Conservation (phyloP, 1,140 invertebrate species). For the Sycobia sp. region DNA sequence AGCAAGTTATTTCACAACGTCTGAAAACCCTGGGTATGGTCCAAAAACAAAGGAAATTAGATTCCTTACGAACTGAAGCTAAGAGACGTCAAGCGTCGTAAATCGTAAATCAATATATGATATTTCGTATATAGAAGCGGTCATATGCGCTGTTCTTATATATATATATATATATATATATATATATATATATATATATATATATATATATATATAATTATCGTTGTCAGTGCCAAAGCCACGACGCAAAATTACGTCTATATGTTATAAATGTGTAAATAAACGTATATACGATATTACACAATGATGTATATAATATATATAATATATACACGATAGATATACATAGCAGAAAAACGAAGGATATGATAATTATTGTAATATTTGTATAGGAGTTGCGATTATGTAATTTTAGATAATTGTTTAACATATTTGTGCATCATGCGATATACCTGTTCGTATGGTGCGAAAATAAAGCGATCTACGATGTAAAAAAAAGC, state of each 20-base stretch:
- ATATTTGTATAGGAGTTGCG: slow-evolving; percentile 55
- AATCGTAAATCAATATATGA: no score
- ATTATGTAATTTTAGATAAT: slow-evolving; percentile 51
- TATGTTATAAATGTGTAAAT: slow-evolving; percentile 52
- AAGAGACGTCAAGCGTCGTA: no score
- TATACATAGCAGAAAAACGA: slow-evolving; percentile 29
- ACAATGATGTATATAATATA: slow-evolving; percentile 12
- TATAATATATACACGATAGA: slow-evolving; percentile 20
- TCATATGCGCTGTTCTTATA: no score
- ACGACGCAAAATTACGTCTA: slow-evolving; percentile 40
- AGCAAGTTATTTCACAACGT: no score
- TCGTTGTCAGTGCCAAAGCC: slow-evolving; percentile 45
- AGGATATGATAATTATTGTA: slow-evolving; percentile 50
- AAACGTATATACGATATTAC: slow-evolving; percentile 39
- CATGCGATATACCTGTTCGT: slow-evolving; percentile 36
- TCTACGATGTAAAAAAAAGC: slow-evolving; percentile 13
- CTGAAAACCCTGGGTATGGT: no score
- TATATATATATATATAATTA: no score
- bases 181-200: no score
- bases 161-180: no score
- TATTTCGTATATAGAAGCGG: no score
- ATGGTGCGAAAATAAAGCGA: slow-evolving; percentile 45
- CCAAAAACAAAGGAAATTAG: no score
- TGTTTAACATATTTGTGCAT: slow-evolving; percentile 50
- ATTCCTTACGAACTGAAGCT: no score